phyloP scores from a whole-genome alignment of 2,888 invertebrate species.

The Syrista parreyssii region DNA sequence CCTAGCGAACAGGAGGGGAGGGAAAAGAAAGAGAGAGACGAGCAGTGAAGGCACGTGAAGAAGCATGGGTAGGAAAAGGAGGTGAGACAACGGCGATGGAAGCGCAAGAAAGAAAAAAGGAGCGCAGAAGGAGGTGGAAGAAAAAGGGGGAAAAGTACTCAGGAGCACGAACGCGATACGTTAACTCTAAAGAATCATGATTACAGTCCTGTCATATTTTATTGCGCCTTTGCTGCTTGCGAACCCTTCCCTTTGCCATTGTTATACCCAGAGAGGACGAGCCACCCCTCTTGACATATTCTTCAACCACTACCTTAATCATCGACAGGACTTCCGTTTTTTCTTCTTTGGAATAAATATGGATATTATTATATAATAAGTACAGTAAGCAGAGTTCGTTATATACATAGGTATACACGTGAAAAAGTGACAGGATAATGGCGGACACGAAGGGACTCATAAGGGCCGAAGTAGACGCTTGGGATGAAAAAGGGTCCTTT shows the following conservation, averaged over 20 bases:
- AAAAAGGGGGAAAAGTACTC: constrained; percentile 22
- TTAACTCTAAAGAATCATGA: constrained; percentile 50
- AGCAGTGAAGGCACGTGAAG: background rate
- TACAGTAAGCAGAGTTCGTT: background rate
- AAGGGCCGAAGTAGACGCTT: background rate
- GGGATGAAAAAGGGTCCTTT: background rate
- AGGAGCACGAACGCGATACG: constrained; percentile 19
- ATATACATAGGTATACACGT: background rate
- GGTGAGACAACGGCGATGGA: background rate
- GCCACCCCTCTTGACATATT: background rate
- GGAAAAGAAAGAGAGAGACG: background rate
- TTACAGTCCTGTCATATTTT: constrained; percentile 59
- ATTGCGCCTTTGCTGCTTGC: constrained; percentile 47
- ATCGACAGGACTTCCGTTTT: background rate
- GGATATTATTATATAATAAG: background rate
- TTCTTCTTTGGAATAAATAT: background rate
- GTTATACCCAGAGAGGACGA: background rate
- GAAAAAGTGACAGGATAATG: background rate
- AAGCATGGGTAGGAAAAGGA: background rate
- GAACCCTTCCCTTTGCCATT: background rate
- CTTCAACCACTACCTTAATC: background rate
- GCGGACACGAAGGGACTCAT: background rate
- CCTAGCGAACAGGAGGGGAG: background rate
- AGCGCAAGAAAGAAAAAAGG: background rate
- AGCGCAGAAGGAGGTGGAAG: background rate